Evolutionary conservation across 2,888 invertebrate genomes (phyloP), one percentile per base, ranked within the genome.

Genomic region (Xylophagus ater): DNA sequence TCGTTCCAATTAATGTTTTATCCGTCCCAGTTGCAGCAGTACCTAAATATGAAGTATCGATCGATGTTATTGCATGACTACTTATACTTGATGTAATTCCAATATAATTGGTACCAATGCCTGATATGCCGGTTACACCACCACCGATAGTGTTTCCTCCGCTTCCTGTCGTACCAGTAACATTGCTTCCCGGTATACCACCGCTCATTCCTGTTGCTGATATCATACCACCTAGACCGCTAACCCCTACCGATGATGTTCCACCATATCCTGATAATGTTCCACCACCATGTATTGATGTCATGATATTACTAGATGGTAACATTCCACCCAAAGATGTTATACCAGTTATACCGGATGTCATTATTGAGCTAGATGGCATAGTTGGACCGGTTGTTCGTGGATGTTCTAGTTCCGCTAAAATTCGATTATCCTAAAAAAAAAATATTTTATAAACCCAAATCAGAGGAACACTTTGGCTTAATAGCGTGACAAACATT

Each of bases 371-470:
- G 51, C 57, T 58, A 45, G 57, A 52, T 47, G 55, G 53, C 53
- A 62, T 51, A 36, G 56, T 53, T 44, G 62, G 58, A 42, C 58
- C 59, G 40, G 65, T 63, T 44, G 60, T 63, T 43, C 86, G 74
- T 51, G 81, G 78, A 62, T 86, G 86, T 62, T 92, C 90, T 57
- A 90, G 69, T 61, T 92, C 90, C 49, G 90, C 89, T 57, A 90
- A 72, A 55, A 90, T 84, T 54, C 85, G 74, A 68, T 84, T 83
- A 68, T 81, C 81, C 67, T 65, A 52, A 39, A 48, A n/a, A n/a
- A n/a, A n/a, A n/a, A 45, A 44, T 37, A 42, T 46, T 42, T 29
- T 13, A 40, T 40, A 29, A 43, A 38, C 42, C 21, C 25, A 37
- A 32, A 35, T 40, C 34, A 40, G 34, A 29, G 18, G 13, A 23